Base-by-base conservation (phyloP, 2,888 invertebrate genomes). In the Octodonta nipae region DNA sequence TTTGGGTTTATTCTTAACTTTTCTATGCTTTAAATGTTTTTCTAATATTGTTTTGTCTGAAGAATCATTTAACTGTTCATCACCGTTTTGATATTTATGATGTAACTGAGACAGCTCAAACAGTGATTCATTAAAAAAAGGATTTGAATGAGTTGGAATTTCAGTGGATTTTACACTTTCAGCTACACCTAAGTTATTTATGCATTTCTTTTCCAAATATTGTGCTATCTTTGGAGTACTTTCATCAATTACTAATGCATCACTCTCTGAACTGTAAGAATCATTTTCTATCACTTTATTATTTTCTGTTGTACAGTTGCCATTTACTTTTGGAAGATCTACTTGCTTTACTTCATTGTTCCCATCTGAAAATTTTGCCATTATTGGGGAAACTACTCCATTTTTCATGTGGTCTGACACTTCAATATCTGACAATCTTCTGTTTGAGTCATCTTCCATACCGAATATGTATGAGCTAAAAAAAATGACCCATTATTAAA, bases 371-470 rank as follows among this genome's bases (percentile, higher is more conserved):
- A 53, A 55, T 41, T 58, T 60, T 39, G 59, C 58, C 59, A 60
- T 60, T 38, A 45, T 49, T 26, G 49, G 44, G 14, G 45, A 38
- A 26, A 41, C 45, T 47, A 53, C 51, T 36, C 56, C 58, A 52
- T 59, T 54, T 43, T 52, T 51, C 34, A 51, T 32, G 35, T 45
- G 40, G 33, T 49, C 47, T 24, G 43, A 35, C 33, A 46, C 38
- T 41, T 46, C 44, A 32, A 35, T 40, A 32, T 48, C 49, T 37
- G 49, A 42, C 37, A 45, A 34, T 31, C 44, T 39, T 34, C 46
- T 50, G 41, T 54, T 52, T 45, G 50, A 48, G 51, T 56, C 61
- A 62, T 61, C 56, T 60, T 61, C 62, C 62, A 62, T 62, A 41
- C 58, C 61, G 44, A 39, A 31, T 36, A n/a, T n/a, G 33, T 32